Evolutionary conservation across 2,888 invertebrate species (phyloP).

Genomic region (Conomelus anceps): DNA sequence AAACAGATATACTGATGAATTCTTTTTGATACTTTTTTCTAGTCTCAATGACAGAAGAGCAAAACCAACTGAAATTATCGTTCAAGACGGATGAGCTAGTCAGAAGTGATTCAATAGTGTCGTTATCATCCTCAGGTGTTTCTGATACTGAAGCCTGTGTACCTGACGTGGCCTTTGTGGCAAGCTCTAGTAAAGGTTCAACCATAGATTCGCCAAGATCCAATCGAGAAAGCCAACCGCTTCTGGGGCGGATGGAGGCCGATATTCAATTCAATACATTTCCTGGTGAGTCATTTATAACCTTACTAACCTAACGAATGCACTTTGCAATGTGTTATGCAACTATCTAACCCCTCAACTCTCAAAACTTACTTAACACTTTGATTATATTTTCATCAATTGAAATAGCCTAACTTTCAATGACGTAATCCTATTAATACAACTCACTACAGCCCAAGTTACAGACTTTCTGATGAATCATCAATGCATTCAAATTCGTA

Average conservation of each 20-base stretch:
- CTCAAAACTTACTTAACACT: neutral
- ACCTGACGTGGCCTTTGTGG: conserved; percentile 70
- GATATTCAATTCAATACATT: conserved; percentile 74
- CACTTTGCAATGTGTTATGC: neutral
- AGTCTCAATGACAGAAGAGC: conserved; percentile 38
- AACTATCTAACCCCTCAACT: neutral
- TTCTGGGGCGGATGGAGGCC: conserved; percentile 71
- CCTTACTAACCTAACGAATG: neutral
- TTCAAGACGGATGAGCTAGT: conserved; percentile 31
- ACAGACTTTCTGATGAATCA: neutral
- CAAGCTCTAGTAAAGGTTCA: conserved; percentile 40
- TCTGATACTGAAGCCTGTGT: conserved; percentile 63
- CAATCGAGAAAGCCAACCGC: conserved; percentile 89
- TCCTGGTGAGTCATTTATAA: conserved; percentile 54
- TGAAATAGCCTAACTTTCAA: neutral
- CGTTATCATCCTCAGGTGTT: conserved; percentile 35
- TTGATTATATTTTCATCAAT: neutral
- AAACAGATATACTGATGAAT: neutral
- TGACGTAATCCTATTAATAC: neutral
- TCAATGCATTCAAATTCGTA: neutral
- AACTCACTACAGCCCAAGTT: too few relatives aligned
- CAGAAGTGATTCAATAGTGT: conserved; percentile 33
- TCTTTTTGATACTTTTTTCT: neutral
- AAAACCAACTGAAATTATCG: conserved; percentile 34
- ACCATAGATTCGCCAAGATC: conserved; percentile 76